Percentiles rank a stretch among this genome's conserved stretches.
Conservation (phyloP, 2,888 invertebrate species). For the Tortrix viridana region DNA sequence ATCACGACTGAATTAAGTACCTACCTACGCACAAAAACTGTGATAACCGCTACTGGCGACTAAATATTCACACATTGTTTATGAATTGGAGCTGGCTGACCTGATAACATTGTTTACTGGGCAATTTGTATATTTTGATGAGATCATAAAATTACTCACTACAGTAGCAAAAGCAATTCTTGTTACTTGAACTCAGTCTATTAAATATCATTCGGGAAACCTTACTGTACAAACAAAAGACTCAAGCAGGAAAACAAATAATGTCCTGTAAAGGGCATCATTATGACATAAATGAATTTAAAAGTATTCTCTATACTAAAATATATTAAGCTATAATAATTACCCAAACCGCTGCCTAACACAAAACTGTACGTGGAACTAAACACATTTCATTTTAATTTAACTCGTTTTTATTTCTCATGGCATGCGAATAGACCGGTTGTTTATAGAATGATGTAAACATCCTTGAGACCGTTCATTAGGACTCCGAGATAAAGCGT, state of each 20-base stretch:
- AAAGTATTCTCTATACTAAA: too few species aligned
- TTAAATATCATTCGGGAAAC: neutral
- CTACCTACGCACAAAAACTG: slow-evolving; percentile 39
- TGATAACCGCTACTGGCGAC: slow-evolving; percentile 34
- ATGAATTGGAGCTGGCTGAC: slow-evolving; percentile 19
- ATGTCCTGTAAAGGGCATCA: neutral
- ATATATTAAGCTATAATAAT: too few species aligned
- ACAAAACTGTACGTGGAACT: too few species aligned
- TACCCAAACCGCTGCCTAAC: too few species aligned
- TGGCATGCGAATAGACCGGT: slow-evolving; percentile 56
- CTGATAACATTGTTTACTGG: slow-evolving; percentile 33
- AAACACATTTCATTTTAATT: neutral
- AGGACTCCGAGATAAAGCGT: slow-evolving; percentile 46
- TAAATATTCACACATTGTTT: slow-evolving; percentile 26
- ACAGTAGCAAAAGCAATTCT: slow-evolving; percentile 8
- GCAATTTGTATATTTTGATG: slow-evolving; percentile 28
- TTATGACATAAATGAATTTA: too few species aligned
- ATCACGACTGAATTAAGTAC: slow-evolving; percentile 34
- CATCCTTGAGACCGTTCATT: slow-evolving; percentile 62
- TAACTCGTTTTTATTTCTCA: slow-evolving; percentile 16
- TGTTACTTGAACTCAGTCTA: neutral
- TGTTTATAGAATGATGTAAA: slow-evolving; percentile 55
- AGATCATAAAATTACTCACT: slow-evolving; percentile 26
- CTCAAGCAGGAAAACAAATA: neutral
- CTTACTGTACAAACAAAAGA: neutral